These are phyloP conservation scores for Hipparchia semele DNA, from an alignment of 2,888 invertebrate genomes.

Conservation along the genomic window DNA sequence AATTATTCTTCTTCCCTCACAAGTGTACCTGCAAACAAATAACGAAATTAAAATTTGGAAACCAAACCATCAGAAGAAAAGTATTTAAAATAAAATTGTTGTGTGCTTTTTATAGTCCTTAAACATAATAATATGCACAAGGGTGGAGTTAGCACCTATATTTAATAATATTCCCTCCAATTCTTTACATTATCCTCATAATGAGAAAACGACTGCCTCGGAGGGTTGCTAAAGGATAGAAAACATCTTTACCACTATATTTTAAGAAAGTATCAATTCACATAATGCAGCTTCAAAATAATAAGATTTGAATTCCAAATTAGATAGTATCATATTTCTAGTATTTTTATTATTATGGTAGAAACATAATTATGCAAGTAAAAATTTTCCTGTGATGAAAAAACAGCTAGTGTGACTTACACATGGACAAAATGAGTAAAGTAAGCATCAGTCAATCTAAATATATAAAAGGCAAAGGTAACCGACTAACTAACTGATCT, in stretches of 20 bases:
- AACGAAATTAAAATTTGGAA: slow-evolving; percentile 12
- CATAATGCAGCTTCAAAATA: no score
- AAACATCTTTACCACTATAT: background rate
- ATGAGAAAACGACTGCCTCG: slow-evolving; percentile 72
- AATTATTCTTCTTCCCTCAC: slow-evolving; percentile 48
- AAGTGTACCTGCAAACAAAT: slow-evolving; percentile 67
- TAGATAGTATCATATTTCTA: no score
- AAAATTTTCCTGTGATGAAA: no score
- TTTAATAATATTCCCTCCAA: slow-evolving; percentile 64
- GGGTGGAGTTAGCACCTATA: slow-evolving; percentile 65
- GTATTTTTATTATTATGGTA: no score
- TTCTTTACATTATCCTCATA: slow-evolving; percentile 72
- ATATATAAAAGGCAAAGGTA: no score
- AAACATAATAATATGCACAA: slow-evolving; percentile 49
- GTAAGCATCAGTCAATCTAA: no score
- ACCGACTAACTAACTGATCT: no score
- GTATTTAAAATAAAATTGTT: slow-evolving; percentile 36
- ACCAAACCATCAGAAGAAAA: background rate
- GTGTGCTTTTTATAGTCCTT: slow-evolving; percentile 68
- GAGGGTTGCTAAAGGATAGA: slow-evolving; percentile 52
- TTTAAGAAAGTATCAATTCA: no score
- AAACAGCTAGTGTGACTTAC: no score
- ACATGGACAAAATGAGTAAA: no score
- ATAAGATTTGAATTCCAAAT: no score
- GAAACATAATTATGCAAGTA: no score